Evolutionary conservation across 2,888 invertebrate genomes (phyloP), one percentile per base, ranked within the genome.

Genomic region (Luperina nickerlii): DNA sequence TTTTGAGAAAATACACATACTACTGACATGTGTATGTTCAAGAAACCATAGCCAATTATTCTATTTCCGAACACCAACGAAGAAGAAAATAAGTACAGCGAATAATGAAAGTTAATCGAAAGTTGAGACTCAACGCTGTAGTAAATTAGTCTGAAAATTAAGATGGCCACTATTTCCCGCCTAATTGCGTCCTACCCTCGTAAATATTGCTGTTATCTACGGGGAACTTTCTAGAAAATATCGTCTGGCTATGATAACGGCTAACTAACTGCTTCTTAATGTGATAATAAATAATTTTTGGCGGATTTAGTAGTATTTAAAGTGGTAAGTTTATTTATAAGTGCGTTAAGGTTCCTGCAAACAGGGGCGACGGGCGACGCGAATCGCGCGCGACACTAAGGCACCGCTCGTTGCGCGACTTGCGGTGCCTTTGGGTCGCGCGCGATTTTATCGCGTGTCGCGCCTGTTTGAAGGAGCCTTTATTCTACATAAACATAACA

Each of bases 91-190:
- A 81, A 86, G 68, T 83, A 79, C 70, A 78, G 76, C 75, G 83
- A 62, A 70, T 87, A 84, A 87, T 87, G 67, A 70, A 86, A 86
- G 78, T 81, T 82, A 83, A 89, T 86, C 79, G 82, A 79, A 84
- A 88, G 80, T 83, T 48, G 79, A 84, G 87, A 85, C 79, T 79
- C 84, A 66, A n/a, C 76, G 83, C 72, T 77, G 69, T 73, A 82
- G 81, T 81, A 85, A 90, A 89, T 90, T 90, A 89, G 84, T 82
- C 84, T 84, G 82, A 82, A 87, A 89, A 87, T 86, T 84, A 81
- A 85, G 87, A 88, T 83, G 84, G 84, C 84, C 83, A 84, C 82
- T 87, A 90, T 90, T 86, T 85, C 73, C 70, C 81, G 71, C 79
- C 65, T 89, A 89, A 90, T 90, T 90, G 83, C 89, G 74, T 67